Percentiles rank a stretch among this genome's conserved stretches.
Evolutionary conservation across 2,113 vertebrate species (phyloP).

Genomic region (Pheucticus melanocephalus): DNA sequence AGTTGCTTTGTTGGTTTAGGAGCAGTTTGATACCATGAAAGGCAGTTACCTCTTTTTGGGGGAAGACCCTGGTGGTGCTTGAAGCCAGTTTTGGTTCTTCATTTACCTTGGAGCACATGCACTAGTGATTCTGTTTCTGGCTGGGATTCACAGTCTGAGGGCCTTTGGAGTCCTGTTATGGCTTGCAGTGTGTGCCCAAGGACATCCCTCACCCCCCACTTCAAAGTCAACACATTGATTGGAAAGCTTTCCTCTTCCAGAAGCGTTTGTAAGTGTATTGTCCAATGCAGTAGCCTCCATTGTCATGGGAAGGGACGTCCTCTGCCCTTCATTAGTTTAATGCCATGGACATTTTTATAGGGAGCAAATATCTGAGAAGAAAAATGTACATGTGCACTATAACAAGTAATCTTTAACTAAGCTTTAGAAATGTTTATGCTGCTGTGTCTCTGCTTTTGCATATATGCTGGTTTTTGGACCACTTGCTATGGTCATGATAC

Average conservation of each 20-base stretch:
- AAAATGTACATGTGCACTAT: background rate
- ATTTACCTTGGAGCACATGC: background rate
- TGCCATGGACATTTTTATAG: background rate
- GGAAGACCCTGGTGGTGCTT: background rate
- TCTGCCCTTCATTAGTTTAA: background rate
- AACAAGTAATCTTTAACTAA: background rate
- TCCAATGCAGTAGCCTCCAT: background rate
- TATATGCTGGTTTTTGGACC: background rate
- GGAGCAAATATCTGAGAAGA: background rate
- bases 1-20: background rate
- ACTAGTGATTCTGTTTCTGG: background rate
- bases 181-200: background rate
- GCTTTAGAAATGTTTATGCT: background rate
- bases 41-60: background rate
- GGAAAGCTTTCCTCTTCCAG: background rate
- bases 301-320: background rate
- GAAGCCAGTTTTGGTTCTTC: background rate
- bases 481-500: background rate
- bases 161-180: background rate
- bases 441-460: background rate
- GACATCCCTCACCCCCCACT: background rate
- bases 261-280: background rate
- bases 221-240: background rate
- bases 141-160: background rate
- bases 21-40: background rate